Evolutionary conservation across 2,888 invertebrate genomes (phyloP), one percentile per base, ranked within the genome.

Genomic region (Dicroscelio sp.): DNA sequence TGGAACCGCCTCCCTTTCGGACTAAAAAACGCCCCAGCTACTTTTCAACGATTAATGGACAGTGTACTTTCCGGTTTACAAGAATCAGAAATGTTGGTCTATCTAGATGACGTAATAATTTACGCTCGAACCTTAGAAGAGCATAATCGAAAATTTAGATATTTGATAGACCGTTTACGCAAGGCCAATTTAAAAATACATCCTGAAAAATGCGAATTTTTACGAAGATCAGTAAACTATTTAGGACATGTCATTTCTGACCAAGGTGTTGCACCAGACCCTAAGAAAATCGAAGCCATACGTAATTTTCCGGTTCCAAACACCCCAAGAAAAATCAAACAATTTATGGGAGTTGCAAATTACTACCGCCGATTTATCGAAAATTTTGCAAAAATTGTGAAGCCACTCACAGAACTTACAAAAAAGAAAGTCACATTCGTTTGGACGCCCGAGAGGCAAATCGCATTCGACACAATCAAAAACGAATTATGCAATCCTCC

Each of bases 11-110:
- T 55, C 3, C 58, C 75, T 0, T 75, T 75, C 17, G 52, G 75
- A 0, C 14, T 73, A 5, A 48, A 52, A 48, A 73, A 73, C 30
- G 48, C 73, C 14, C 73, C 52, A 27, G 35, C 75, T 20, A 63
- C 60, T 0, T 96, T 97, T 78, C 96, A 96, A 92, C 75, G 96
- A 5, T 86, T 96, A 27, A 97, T 97, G 96, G 82, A 88, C 10
- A 33, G 90, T 30, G 92, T 94, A 86, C 92, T 93, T n/a, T 90
- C 92, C 20, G 94, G 94, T 0, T 58, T 95, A 8, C 94, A 94
- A 65, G 93, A 79, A 0, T 55, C 31, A 17, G 84, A 90, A 65
- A 8, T 82, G 2, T 88, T 92, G 31, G 90, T 92, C 12, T 93
- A 94, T 43, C 69, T 94, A n/a, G 93, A 92, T 52, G 93, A 93